Evolutionary conservation across 2,113 vertebrate species (phyloP), one percentile per base, ranked within the genome.

Genomic region (Oreochromis aureus): DNA sequence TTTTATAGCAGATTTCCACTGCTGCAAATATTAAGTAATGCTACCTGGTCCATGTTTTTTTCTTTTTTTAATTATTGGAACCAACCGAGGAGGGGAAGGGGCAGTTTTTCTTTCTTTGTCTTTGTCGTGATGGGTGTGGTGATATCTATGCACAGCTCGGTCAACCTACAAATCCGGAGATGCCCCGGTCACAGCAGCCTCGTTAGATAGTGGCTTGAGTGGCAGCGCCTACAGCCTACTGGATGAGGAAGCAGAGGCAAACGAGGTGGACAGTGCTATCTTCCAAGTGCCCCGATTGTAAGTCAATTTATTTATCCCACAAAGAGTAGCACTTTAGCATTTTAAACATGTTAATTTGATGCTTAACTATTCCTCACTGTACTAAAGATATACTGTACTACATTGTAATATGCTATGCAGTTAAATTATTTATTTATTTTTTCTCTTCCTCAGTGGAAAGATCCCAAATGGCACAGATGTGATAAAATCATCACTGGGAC

Each of bases 271-370:
- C 86, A 97, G 96, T 89, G 98, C 97, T 87, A 97, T 98, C 51
- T 99, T 99, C 96, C 97, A 98, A 89, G 97, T 98, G 84, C 98
- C 98, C 7, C 97, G 98, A 97, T 97, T 99, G 99, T 99, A 96
- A 98, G 99, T 97, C 59, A 1, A 4, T 30, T 30, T 16, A 9
- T 53, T 18, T 2, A 30, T 46, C 10, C 53, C 19, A 6, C 11
- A 22, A 63, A 51, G 46, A 36, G 5, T 0, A 2, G 48, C 16
- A n/a, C 0, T 22, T 48, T 22, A 34, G 18, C 18, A 6, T 22
- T 63, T 61, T 63, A 13, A 63, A 48, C 30, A 61, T 61, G 55
- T 48, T 61, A 46, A 59, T 81, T 44, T 81, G n/a, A 41, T 41
- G 34, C 16, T 19, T 81, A 46, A 59, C 10, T 59, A 13, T 59